A percentile compares a stretch with the other conserved stretches of the same genome.
Conservation (phyloP, 1,140 invertebrate species). For the Ostrea denselamellosa region DNA sequence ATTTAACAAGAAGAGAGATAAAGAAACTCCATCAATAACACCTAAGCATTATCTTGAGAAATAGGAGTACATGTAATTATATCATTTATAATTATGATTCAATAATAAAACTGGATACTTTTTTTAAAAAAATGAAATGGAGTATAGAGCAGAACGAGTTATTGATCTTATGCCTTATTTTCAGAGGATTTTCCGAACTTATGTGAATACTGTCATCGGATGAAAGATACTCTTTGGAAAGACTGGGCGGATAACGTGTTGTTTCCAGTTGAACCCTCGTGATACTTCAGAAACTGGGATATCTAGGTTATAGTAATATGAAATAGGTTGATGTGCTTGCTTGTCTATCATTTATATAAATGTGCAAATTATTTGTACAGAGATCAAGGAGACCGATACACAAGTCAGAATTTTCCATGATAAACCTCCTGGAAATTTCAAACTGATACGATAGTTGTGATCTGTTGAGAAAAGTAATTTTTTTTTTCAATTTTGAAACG, state of each 20-base stretch:
- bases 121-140: neutral
- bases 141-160: no score
- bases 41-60: neutral
- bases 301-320: neutral
- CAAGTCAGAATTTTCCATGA: no score
- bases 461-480: no score
- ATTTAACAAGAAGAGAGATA: neutral
- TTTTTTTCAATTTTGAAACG: no score
- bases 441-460: no score
- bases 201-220: conserved; percentile 40
- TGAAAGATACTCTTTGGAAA: conserved; percentile 45
- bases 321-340: no score
- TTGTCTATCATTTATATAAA: no score
- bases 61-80: no score
- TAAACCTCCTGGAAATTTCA: no score
- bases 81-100: neutral
- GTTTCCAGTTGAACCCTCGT: neutral
- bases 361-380: no score
- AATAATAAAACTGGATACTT: neutral
- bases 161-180: neutral
- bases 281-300: neutral
- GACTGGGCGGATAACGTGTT: conserved; percentile 27
- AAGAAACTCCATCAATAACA: neutral
- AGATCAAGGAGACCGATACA: no score
- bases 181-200: conserved; percentile 43